These are phyloP conservation scores for Sigmodon hispidus DNA, from an alignment of 2,113 vertebrate species.

Conservation along the genomic window DNA sequence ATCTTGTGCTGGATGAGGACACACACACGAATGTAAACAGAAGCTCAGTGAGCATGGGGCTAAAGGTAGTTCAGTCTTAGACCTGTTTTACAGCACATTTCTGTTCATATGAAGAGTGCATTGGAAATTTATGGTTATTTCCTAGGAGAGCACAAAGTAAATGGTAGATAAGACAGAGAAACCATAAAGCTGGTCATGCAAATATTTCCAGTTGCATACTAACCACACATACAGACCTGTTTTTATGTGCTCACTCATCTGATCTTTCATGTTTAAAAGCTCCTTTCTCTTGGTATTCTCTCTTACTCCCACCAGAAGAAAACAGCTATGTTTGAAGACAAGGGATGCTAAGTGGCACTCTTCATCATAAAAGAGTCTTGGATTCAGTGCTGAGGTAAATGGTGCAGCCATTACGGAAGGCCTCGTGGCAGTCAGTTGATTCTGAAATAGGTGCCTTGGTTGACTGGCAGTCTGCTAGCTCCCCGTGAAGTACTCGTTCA, in stretches of 20 bases:
- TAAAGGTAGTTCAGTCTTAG: background rate
- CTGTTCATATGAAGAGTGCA: background rate
- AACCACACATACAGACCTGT: background rate
- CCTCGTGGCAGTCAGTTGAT: background rate
- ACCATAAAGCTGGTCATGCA: background rate
- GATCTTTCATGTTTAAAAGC: background rate
- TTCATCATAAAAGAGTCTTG: background rate
- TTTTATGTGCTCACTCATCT: background rate
- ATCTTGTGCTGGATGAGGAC: background rate
- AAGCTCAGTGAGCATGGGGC: background rate
- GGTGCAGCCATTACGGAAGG: accelerated
- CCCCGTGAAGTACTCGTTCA: background rate
- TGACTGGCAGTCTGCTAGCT: background rate
- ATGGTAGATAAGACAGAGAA: background rate
- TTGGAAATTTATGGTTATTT: conserved; percentile 13
- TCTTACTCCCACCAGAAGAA: background rate
- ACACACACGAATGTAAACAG: background rate
- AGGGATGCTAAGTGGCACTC: background rate
- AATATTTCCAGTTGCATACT: conserved; percentile 33
- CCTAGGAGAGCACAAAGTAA: background rate
- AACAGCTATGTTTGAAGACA: background rate
- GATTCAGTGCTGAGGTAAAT: background rate
- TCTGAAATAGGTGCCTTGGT: background rate
- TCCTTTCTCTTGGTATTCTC: background rate
- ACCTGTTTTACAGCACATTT: background rate